Base-by-base conservation (phyloP, 2,113 vertebrate genomes). In the Acanthisitta chloris region DNA sequence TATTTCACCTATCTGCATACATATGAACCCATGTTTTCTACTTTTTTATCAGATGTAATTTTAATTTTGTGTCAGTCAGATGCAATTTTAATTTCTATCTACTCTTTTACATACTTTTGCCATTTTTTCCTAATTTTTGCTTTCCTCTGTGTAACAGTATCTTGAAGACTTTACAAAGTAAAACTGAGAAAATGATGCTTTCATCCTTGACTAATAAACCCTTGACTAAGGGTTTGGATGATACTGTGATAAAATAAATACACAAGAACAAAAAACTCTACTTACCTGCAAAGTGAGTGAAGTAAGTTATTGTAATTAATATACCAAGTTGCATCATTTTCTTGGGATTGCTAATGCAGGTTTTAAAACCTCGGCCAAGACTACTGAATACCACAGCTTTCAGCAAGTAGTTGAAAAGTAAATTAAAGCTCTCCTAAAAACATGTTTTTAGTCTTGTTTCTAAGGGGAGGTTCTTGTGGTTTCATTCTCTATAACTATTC, bases 381-480 rank as follows among this genome's bases (percentile, higher is more conserved):
- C 31, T 62, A n/a, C 7, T 45, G 24, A 86, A 86, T 49, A 48
- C 4, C 8, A 45, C 49, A 67, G 13, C 36, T 88, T 69, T 73
- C 31, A 86, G 34, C 12, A 74, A 62, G 43, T 43, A 73, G 38
- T 8, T 65, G 29, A 78, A 83, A 59, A 64, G 6, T n/a, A 72
- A 74, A 70, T 34, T 91, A 43, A 81, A 74, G 5, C 17, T 54
- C 38, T 77, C 33, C 26, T 74, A 55, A 96, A 88, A 96, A 59
- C 69, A 62, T 89, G 61, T 33, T 89, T 95, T 95, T 64, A 78
- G 62, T 52, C 26, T 57, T 46, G 29, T 71, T 92, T 86, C 64
- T 67, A 52, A 57, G 65, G 72, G 89, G 87, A 61, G 46, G 81
- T 73, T 78, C 90, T 70, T 95, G 87, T 89, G 93, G 96, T 92